These are phyloP conservation scores for Hipparchia sbordonii DNA, from an alignment of 2,888 invertebrate genomes.

Conservation along the genomic window DNA sequence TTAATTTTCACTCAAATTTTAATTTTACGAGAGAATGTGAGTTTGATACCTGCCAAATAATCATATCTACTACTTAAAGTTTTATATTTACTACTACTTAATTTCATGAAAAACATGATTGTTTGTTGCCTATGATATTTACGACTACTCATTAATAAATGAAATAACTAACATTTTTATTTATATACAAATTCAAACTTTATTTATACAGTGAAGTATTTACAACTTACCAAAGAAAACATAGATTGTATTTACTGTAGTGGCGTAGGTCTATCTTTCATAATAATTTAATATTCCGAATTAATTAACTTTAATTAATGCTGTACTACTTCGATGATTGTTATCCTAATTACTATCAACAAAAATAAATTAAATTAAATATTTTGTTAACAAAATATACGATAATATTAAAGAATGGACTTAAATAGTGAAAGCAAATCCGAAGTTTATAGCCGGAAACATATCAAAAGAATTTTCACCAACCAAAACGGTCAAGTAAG, in stretches of 20 bases:
- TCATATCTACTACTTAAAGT: not conserved
- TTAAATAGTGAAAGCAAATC: not conserved
- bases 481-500: constrained; percentile 19
- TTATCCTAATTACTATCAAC: not conserved
- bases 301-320: constrained; percentile 16
- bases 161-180: constrained; percentile 7
- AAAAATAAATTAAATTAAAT: not conserved
- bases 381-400: constrained; percentile 8
- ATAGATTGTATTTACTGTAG: constrained; percentile 21
- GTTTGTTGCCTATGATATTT: not conserved
- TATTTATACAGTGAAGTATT: constrained; percentile 20
- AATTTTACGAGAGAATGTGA: not conserved
- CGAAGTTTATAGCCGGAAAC: constrained; percentile 43
- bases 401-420: not conserved
- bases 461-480: constrained; percentile 58
- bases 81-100: not conserved
- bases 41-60: constrained; percentile 3
- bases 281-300: constrained; percentile 16
- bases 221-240: constrained; percentile 10
- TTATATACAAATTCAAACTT: constrained; percentile 6
- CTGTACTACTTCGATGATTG: not conserved
- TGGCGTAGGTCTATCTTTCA: constrained; percentile 10
- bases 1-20: not conserved
- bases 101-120: constrained; percentile 1
- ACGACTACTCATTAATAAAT: not conserved